Base-by-base conservation (phyloP, 2,888 invertebrate species). In the Myopa tessellatipennis region DNA sequence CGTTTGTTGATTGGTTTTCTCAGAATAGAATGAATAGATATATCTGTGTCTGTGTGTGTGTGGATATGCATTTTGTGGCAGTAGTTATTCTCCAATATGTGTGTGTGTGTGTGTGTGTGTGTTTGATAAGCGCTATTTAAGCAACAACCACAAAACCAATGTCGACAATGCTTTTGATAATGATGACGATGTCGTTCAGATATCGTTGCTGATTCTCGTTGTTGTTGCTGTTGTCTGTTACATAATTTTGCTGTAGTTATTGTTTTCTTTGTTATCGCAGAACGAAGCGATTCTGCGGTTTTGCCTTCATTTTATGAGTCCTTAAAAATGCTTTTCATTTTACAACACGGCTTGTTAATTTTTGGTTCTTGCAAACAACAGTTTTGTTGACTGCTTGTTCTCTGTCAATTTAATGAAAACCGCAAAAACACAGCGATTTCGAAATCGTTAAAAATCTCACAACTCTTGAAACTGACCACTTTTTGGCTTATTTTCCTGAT, bases 41-140 rank as follows among this genome's bases (percentile, higher is more conserved):
- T 26, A 2, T 1, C 26, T 26, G 26, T 26, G 26, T 26, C 1
- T 26, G 26, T 26, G 26, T 26, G 26, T 26, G 26, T 26, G 26
- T 10, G 16, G 16, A 55, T 55, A 55, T 58, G 58, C 0, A 16
- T 58, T 12, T 16, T 12, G 58, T 12, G 58, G 1, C 2, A 16
- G 58, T 58, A 18, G 3, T 10, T 14, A 55, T 55, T 16, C 58
- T 16, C n/a, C 18, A 6, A n/a, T 71, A 55, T 55, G 12, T 26
- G 69, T 55, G 18, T 72, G 71, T 72, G 58, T 34, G 71, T 55
- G 10, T 16, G 55, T 55, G 55, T 16, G 55, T 55, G 55, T 14
- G 16, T 55, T 16, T 18, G 16, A 58, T n/a, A 38, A 14, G 38
- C n/a, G 16, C 36, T 40, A 38, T 45, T 74, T n/a, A 63, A 38